Evolutionary conservation across 64 coral and sea anemone species (phyloP), one percentile per base, ranked within the genome.

Genomic region (Dendrophyllia cribrosa): DNA sequence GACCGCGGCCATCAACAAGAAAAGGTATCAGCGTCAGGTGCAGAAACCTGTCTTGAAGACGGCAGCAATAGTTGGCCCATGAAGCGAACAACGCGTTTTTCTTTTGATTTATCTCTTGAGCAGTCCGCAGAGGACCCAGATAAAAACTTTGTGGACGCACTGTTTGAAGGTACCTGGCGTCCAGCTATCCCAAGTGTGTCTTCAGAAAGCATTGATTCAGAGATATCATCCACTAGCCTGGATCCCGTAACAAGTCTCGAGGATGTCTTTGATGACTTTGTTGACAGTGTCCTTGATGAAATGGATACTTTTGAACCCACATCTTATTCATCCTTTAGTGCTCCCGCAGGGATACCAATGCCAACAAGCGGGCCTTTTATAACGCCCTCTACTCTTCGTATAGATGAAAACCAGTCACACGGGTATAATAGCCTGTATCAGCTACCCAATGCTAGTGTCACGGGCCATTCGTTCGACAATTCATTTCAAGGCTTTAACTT

Each of bases 251-350:
- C 75, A 24, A 77, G 75, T 25, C 75, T 77, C 3, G 49, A 77
- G 48, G 75, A 77, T 77, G 51, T 77, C 6, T 77, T 77, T 56
- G 75, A 77, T 55, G 61, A 64, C 5, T 13, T 64, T 5, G 13
- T 64, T 20, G 61, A 64, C 5, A n/a, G 66, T 69, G 52, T 79
- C 10, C 23, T 79, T 79, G 77, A 79, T 79, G 77, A 79, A 60
- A 61, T 79, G 77, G 77, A 43, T 60, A 5, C 23, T 59, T 59
- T 79, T 7, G 53, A 43, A 21, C 10, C 66, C 22, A 9, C 66
- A 1, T 9, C 2, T 56, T 7, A 25, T 20, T 19, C n/a, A 20
- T 6, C n/a, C 20, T n/a, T n/a, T 20, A 69, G 7, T 69, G 66
- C 22, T 64, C 61, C 13, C 13, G 0, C 19, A 8, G 3, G 66